These are phyloP conservation scores for Champsocephalus gunnari DNA, from an alignment of 2,797 vertebrate species.

Conservation along the genomic window DNA sequence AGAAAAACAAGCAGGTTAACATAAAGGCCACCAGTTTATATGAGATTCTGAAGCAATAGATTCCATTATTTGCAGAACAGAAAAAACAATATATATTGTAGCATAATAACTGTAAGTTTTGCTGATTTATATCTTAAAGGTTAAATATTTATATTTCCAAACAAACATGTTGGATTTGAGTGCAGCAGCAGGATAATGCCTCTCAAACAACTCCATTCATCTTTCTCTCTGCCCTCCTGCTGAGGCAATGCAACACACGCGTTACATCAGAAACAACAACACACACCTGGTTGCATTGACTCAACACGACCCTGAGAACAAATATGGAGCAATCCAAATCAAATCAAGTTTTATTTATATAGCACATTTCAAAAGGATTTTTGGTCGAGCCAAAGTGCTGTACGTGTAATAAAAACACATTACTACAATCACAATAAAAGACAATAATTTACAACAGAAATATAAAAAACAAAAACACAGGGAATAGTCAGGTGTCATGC, in stretches of 20 bases:
- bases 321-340: background rate
- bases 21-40: background rate
- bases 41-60: constrained; percentile 5
- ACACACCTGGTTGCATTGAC: constrained; percentile 32
- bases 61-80: background rate
- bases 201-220: constrained; percentile 41
- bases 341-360: no score
- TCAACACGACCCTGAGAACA: background rate
- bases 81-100: background rate
- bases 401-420: no score
- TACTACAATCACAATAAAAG: no score
- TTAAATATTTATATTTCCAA: constrained; percentile 11
- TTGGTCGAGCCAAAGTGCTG: no score
- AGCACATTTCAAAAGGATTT: no score
- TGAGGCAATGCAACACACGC: constrained; percentile 66
- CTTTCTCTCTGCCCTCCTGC: constrained; percentile 29
- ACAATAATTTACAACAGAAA: no score
- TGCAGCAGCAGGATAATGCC: constrained; percentile 50
- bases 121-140: background rate
- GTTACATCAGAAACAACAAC: constrained; percentile 78
- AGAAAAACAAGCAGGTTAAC: constrained; percentile 17
- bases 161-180: constrained; percentile 22
- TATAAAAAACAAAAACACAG: no score
- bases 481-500: no score
- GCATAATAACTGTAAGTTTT: background rate